Evolutionary conservation across 2,113 vertebrate species (phyloP), one percentile per base, ranked within the genome.

Genomic region (Cinclus mexicanus): DNA sequence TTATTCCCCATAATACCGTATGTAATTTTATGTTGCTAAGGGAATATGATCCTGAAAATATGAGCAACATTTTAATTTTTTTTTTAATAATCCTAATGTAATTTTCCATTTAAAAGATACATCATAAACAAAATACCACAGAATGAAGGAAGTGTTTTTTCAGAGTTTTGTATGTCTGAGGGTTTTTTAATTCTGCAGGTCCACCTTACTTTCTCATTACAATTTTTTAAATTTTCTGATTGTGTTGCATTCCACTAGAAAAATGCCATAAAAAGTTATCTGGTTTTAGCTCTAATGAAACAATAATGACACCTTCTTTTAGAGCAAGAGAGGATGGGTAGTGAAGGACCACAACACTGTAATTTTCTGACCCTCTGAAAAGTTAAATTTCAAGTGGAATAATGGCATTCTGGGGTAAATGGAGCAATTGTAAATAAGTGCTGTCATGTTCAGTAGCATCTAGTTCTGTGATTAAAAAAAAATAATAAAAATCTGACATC

Each of bases 371-470:
- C 71, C 68, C 35, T 81, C 59, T 86, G 52, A 67, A 90, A 94
- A 93, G 83, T 75, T 60, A 82, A 67, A 72, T 72, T 77, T 92
- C 53, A 77, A 87, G 44, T 47, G 60, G 16, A 90, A 39, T 74
- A 95, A 56, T 37, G 71, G 9, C 44, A 46, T 90, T 90, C 52
- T 12, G 33, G 37, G n/a, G 17, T 41, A 93, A 78, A 41, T 31
- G 13, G n/a, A 94, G 17, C 77, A 84, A 78, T 52, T 92, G 89
- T 44, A 90, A 94, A 78, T 87, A 83, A 89, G 57, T 76, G 33
- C 77, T 93, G 64, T 67, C 86, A 28, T 71, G 22, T 86, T 74
- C 47, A 89, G 60, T 59, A 74, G 70, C 42, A 46, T 75, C 39
- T 37, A 85, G 37, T 9, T 68, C 53, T 8, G 10, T 76, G 87